Evolutionary conservation across 2,113 vertebrate genomes (phyloP), one percentile per base, ranked within the genome.

Genomic region (Podiceps cristatus): DNA sequence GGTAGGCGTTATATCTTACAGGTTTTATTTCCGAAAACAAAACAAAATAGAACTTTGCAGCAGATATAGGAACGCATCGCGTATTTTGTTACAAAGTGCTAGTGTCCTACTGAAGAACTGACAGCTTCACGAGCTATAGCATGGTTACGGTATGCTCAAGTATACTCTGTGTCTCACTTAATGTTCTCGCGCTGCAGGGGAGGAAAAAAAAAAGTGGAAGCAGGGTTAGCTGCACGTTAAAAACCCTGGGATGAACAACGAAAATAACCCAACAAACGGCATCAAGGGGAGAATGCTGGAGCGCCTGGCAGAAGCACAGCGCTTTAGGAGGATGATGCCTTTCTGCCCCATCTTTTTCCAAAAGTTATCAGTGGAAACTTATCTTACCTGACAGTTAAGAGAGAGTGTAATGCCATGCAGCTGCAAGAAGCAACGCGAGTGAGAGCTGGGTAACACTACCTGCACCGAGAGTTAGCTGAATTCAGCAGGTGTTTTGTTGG

Each of bases 11-110:
- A 7, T 19, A 76, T 87, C 89, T 87, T 42, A 66, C 0, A 93
- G 58, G 67, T 80, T 96, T 97, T 96, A 96, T 96, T 97, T 94
- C 95, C 83, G 77, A 93, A 90, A 95, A 96, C 69, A 96, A 95
- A 95, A 75, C 83, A 94, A 88, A 95, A 78, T 59, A 96, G 89
- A 91, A 94, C 74, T 95, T 88, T 71, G 93, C 87, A 90, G 84
- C 69, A 91, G 91, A 91, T 80, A 91, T 18, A 94, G 78, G 64
- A 93, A 95, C 0, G 10, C 75, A 72, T 87, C 87, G 85, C 0
- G 0, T 85, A 42, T 55, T 88, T 86, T 69, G 25, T 85, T 88
- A 96, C 74, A 76, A 90, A 96, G 94, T 91, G 89, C 77, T 76
- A 87, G 86, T 60, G 42, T 95, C 86, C 89, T 91, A 37, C 37